Base-by-base conservation (phyloP, 2,888 invertebrate species). In the Drosophila mettleri region DNA sequence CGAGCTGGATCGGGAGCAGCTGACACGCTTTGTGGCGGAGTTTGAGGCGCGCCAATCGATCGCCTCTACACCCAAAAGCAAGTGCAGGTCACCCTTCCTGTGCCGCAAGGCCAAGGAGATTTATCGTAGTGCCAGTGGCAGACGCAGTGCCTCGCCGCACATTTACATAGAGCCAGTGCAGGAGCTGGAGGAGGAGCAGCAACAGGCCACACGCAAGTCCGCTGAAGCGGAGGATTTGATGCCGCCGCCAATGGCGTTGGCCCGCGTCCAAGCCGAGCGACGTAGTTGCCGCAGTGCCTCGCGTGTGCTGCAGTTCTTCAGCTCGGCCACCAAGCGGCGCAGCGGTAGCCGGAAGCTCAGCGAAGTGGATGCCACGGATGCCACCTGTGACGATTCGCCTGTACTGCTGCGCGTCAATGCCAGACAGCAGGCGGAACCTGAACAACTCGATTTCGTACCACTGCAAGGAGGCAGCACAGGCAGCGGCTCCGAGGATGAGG, bases 1-100 rank as follows among this genome's bases (percentile, higher is more conserved):
- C 31, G 91, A 91, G 45, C 63, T 91, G 69, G 91, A 92, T 71
- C 91, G 91, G 20, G 91, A 91, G 64, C 85, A 89, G 68, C 67
- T 92, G 39, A 69, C 81, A 43, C 74, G 82, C 14, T 92, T 92
- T 55, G 91, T 92, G 9, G 78, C 73, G 18, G 89, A 92, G 4
- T 90, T 92, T 43, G 91, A 92, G 76, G 81, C 85, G 39, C 79
- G 89, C 1, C 87, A 90, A 53, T 60, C 65, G 14, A 14, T 64
- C 14, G 76, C 74, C 9, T 78, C 86, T 1, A 90, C 89, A 38
- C 73, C 82, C 2, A 90, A 87, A 49, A 62, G 81, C 33, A 91
- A 89, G 55, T 84, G 86, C 58, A 74, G 69, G 14, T 86, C 88
- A 3, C 81, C 78, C 0, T 88, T 69, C 16, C 54, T 89, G 4